A percentile compares a stretch with the other conserved stretches of the same genome.
Evolutionary conservation across 1,140 invertebrate species (phyloP).

Genomic region (Trachelipus rathkii): DNA sequence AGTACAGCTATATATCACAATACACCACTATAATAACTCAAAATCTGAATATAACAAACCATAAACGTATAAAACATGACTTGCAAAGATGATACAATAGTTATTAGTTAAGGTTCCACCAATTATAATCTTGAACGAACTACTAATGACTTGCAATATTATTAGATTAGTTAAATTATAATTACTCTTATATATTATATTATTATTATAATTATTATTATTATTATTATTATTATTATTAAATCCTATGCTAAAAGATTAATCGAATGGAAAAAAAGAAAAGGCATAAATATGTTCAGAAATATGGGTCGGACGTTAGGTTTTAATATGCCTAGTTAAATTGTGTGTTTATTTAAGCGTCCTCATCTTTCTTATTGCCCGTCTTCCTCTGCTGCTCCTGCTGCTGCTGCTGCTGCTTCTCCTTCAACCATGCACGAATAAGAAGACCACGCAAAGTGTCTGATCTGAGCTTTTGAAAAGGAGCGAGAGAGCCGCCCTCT

Average conservation of each 20-base stretch:
- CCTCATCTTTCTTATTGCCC: background rate
- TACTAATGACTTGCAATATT: too few species aligned
- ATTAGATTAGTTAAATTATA: too few species aligned
- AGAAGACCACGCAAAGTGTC: slow-evolving; percentile 4
- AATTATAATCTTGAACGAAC: too few species aligned
- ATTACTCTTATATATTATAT: too few species aligned
- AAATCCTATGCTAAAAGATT: background rate
- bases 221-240: too few species aligned
- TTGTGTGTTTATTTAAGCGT: slow-evolving; percentile 10
- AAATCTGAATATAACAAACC: too few species aligned
- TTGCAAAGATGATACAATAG: too few species aligned
- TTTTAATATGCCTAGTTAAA: slow-evolving; percentile 1
- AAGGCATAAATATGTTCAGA: background rate
- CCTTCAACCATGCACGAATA: background rate
- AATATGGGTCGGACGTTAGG: background rate
- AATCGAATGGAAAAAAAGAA: background rate
- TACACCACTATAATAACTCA: too few species aligned
- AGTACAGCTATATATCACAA: too few species aligned
- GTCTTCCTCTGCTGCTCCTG: background rate
- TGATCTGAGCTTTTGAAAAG: slow-evolving; percentile 12
- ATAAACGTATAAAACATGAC: too few species aligned
- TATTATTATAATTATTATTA: too few species aligned
- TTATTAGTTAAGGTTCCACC: too few species aligned
- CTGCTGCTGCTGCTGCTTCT: background rate
- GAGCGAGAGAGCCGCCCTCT: slow-evolving; percentile 3